These are phyloP conservation scores for Masticophis lateralis DNA, from an alignment of 2,797 vertebrate species.

Conservation along the genomic window DNA sequence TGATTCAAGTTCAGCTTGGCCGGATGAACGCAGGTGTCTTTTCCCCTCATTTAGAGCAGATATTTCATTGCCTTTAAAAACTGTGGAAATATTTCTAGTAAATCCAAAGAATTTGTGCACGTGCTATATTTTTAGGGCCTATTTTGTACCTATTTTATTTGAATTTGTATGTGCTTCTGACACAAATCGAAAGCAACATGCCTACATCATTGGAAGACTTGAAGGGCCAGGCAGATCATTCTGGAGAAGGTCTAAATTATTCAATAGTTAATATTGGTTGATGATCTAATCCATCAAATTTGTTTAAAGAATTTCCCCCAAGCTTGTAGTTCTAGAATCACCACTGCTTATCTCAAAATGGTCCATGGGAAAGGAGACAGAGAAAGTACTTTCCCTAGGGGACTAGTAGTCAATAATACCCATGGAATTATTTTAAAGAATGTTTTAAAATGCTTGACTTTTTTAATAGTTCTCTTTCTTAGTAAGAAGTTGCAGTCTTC, in stretches of 20 bases:
- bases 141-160: not conserved
- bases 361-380: not conserved
- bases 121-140: not conserved
- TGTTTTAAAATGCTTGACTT: not conserved
- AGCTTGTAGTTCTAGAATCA: not conserved
- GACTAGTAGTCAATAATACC: not conserved
- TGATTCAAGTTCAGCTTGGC: conserved; percentile 21
- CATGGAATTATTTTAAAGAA: not conserved
- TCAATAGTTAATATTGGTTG: not conserved
- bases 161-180: not conserved
- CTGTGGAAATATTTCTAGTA: not conserved
- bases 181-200: not conserved
- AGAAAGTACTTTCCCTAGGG: not conserved
- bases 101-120: not conserved
- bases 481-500: not conserved
- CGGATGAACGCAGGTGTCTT: conserved; percentile 18
- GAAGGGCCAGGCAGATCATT: not conserved
- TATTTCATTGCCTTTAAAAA: not conserved
- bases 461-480: not conserved
- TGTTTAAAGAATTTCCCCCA: not conserved
- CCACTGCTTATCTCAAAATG: not conserved
- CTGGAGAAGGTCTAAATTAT: not conserved
- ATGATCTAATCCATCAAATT: not conserved
- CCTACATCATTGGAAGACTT: not conserved
- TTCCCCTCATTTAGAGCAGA: not conserved